Conservation (phyloP, 2,797 vertebrate species). For the Anomalospiza imberbis region DNA sequence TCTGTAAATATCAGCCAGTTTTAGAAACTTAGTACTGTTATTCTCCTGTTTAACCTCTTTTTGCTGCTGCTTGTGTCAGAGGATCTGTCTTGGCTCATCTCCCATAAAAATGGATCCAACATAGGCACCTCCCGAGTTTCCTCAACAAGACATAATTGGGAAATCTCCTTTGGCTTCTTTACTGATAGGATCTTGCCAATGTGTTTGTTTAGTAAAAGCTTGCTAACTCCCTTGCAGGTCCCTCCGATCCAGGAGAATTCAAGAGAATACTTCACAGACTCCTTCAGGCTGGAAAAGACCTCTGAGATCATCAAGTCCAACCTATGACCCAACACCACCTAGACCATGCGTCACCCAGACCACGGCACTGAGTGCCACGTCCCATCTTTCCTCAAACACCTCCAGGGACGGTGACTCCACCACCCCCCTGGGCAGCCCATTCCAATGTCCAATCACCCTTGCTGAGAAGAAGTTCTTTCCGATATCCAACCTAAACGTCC, state of each 20-base stretch:
- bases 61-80: not conserved
- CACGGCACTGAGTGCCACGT: fast-evolving
- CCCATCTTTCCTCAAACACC: fast-evolving
- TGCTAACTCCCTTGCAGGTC: no score
- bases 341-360: fast-evolving
- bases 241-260: not conserved
- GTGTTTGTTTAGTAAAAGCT: not conserved
- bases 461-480: no score
- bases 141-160: not conserved
- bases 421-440: not conserved
- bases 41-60: not conserved
- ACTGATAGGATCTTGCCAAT: fast-evolving
- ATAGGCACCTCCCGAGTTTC: not conserved
- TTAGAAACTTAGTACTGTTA: not conserved
- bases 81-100: not conserved
- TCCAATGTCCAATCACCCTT: not conserved
- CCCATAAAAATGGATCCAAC: not conserved
- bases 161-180: not conserved
- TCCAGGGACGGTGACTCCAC: not conserved
- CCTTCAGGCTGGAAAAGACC: not conserved
- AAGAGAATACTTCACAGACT: not conserved
- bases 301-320: not conserved
- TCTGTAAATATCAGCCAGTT: not conserved
- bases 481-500: not conserved
- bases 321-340: not conserved